Base-by-base conservation (phyloP, 2,888 invertebrate genomes). In the Dioctria rufipes region DNA sequence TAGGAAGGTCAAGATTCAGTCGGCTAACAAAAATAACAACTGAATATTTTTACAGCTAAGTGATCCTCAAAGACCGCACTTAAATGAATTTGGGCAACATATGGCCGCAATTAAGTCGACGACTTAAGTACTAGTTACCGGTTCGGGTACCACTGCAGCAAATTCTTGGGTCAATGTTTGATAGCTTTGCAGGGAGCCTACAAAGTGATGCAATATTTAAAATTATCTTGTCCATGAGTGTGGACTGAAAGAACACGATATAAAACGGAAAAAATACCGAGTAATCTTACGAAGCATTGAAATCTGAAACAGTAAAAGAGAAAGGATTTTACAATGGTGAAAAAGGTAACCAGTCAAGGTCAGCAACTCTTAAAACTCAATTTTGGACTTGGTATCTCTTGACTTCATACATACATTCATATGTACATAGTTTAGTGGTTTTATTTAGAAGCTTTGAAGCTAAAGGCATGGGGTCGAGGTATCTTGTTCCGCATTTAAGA, bases 311-410 rank as follows among this genome's bases (percentile, higher is more conserved):
- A 25, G 54, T 13, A 78, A 78, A 78, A 78, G 78, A 78, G 78
- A 78, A 78, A 78, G 78, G 78, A 78, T 66, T 54, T 78, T 73
- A 54, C 40, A 73, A 51, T 58, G 73, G 37, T 78, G 42, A n/a
- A 78, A 78, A 66, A 78, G 78, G 51, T 66, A n/a, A 66, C 78
- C 13, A 78, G 65, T 65, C 78, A 78, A 78, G 78, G 78, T 78
- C 78, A 78, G n/a, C 78, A 9, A n/a, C 49, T 78, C 43, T 78
- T 42, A 65, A 49, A n/a, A 40, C 9, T 60, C 63, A 6, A 40
- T 49, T 78, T 54, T 66, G 46, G 49, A 60, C 60, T 61, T 25
- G 58, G 61, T 40, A 61, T 61, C 25, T 25, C 43, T 46, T 42
- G 49, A 37, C 25, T 25, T 25, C 25, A 25, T 25, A 25, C 25